A percentile compares a stretch with the other conserved stretches of the same genome.
Conservation (phyloP, 1,140 invertebrate genomes). For the Drosophila setifemur region DNA sequence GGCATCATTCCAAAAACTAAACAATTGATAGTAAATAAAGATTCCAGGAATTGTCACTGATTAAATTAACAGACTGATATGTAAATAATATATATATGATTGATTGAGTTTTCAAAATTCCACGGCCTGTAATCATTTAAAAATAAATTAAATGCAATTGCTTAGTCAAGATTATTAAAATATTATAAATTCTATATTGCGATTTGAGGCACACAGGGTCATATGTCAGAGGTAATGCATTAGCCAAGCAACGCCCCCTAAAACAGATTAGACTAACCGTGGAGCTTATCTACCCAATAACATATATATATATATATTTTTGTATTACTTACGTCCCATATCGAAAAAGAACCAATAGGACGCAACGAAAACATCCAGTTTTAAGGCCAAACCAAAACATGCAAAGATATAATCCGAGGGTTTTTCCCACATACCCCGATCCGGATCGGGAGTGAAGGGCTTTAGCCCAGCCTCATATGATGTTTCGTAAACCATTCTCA, state of each 20-base stretch:
- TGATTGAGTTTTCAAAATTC: too few relatives aligned
- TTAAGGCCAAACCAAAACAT: constrained; percentile 63
- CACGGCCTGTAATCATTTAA: too few relatives aligned
- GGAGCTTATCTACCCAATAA: background rate
- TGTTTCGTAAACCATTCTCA: constrained; percentile 64
- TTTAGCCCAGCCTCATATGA: constrained; percentile 69
- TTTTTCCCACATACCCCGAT: constrained; percentile 71
- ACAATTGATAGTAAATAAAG: background rate
- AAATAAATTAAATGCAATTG: too few relatives aligned
- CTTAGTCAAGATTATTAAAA: background rate
- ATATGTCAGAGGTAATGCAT: background rate
- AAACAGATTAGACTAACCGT: constrained; percentile 19
- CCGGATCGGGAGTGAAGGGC: constrained; percentile 64
- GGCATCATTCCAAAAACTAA: constrained; percentile 56
- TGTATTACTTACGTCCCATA: constrained; percentile 59
- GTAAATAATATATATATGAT: background rate
- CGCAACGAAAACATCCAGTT: constrained; percentile 57
- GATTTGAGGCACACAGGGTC: background rate
- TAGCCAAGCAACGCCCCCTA: constrained; percentile 19
- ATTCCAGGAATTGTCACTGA: background rate
- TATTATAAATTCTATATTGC: background rate
- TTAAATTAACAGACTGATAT: background rate
- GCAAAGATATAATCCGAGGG: constrained; percentile 66
- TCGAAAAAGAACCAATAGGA: constrained; percentile 59
- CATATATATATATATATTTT: background rate